Conservation (phyloP, 2,888 invertebrate genomes). For the Chironomus riparius region DNA sequence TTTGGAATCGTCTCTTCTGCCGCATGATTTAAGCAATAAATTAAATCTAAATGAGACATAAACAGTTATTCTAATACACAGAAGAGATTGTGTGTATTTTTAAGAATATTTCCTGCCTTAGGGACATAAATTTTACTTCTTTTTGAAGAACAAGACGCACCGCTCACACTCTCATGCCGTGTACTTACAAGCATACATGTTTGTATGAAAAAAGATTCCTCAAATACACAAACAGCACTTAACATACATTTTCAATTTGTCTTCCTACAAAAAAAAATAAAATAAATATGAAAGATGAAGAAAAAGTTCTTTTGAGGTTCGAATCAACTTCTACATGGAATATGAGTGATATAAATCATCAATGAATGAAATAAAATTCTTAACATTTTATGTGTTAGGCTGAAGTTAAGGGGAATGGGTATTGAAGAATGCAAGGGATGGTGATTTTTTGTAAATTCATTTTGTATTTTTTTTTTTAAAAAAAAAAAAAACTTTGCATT, state of each 20-base stretch:
- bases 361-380: not conserved
- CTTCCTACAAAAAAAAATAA: not conserved
- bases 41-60: slow-evolving; percentile 6
- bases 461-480: too few relatives aligned
- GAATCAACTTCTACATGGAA: not conserved
- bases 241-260: slow-evolving; percentile 6
- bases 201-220: not conserved
- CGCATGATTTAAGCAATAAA: not conserved
- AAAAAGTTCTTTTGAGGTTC: not conserved
- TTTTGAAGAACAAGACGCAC: not conserved
- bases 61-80: not conserved
- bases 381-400: not conserved
- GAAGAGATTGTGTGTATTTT: not conserved
- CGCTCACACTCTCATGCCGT: not conserved
- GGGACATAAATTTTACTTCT: not conserved
- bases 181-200: not conserved
- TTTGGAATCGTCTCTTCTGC: not conserved
- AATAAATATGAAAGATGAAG: not conserved
- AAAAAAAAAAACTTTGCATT: too few relatives aligned
- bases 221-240: not conserved
- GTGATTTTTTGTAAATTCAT: not conserved
- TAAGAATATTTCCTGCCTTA: not conserved
- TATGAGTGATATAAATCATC: not conserved
- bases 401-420: not conserved
- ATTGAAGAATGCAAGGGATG: not conserved